phyloP scores from a whole-genome alignment of 2,797 vertebrate species.

The Halcyon chelicuti region DNA sequence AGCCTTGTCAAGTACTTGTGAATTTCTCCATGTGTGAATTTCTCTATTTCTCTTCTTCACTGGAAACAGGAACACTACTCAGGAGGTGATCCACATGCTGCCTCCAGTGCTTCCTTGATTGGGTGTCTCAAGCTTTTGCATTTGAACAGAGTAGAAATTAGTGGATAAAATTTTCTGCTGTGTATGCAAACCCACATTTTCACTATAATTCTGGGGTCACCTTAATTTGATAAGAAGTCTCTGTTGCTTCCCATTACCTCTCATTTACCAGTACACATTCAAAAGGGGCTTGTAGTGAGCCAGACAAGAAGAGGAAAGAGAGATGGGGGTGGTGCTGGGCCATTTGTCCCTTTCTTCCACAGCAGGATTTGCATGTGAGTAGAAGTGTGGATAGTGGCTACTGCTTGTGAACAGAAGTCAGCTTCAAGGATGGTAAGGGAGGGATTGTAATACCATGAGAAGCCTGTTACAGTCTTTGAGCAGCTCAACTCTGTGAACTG shows the following conservation, averaged over 20 bases:
- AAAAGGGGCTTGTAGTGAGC: background rate
- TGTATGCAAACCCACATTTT: background rate
- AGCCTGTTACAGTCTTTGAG: background rate
- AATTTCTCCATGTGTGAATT: background rate
- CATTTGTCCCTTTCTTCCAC: background rate
- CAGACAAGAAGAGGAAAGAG: background rate
- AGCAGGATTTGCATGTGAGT: background rate
- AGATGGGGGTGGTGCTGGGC: background rate
- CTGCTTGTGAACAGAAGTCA: background rate
- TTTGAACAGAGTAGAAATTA: background rate
- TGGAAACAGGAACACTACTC: background rate
- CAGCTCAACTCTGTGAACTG: rapidly evolving
- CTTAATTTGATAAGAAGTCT: background rate
- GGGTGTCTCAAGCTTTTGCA: background rate
- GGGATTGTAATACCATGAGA: background rate
- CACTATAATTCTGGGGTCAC: background rate
- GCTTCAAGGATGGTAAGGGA: background rate
- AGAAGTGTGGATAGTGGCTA: background rate
- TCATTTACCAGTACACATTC: background rate
- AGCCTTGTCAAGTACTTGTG: background rate
- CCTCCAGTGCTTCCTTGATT: background rate
- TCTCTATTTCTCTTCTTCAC: background rate
- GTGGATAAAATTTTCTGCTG: background rate
- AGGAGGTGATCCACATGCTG: background rate
- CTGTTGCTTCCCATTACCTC: background rate